These are phyloP conservation scores for Platichthys flesus DNA, from an alignment of 2,113 vertebrate species.

Conservation along the genomic window DNA sequence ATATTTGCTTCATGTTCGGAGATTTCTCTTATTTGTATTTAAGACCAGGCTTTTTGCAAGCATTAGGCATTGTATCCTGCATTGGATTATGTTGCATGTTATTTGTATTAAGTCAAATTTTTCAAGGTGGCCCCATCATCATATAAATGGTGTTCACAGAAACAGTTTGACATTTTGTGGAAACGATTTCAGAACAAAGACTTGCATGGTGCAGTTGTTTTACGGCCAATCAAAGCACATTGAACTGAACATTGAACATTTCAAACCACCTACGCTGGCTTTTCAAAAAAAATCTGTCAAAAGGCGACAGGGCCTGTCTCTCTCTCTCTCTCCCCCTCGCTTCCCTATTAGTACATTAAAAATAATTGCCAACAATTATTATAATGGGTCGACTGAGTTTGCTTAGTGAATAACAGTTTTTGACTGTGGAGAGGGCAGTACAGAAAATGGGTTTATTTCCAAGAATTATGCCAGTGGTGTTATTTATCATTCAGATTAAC, in stretches of 20 bases:
- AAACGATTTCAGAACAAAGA: conserved; percentile 25
- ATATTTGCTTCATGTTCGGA: neutral
- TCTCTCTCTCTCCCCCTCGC: conserved; percentile 15
- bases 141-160: neutral
- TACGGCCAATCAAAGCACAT: conserved; percentile 55
- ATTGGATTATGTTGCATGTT: neutral
- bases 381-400: conserved; percentile 52
- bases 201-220: conserved; percentile 17
- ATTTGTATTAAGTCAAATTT: neutral
- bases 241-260: conserved; percentile 31
- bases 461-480: conserved; percentile 36
- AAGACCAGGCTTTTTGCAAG: neutral
- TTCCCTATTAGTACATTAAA: conserved; percentile 68
- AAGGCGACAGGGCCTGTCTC: conserved; percentile 35
- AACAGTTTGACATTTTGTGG: conserved; percentile 22
- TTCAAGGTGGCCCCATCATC: neutral
- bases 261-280: conserved; percentile 34
- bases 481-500: conserved; percentile 56
- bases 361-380: conserved; percentile 75
- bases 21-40: neutral
- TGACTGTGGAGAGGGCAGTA: conserved; percentile 23
- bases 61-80: neutral
- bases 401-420: conserved; percentile 39
- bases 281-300: conserved; percentile 64
- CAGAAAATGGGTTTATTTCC: conserved; percentile 45